Base-by-base conservation (phyloP, 1,140 invertebrate genomes). In the Calephelis nemesis region DNA sequence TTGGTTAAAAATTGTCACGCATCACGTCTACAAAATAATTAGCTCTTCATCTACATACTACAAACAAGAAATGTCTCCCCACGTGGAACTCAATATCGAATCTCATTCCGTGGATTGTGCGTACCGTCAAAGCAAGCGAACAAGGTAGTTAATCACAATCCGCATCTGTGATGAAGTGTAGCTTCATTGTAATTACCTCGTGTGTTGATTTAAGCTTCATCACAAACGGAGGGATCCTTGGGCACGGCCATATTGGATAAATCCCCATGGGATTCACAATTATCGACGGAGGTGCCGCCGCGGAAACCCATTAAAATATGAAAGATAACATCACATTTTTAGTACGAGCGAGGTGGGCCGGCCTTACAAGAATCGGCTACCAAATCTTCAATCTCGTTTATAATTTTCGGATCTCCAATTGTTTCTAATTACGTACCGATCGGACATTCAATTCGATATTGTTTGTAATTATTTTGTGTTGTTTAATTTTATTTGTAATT, bases 181-280 rank as follows among this genome's bases (percentile, higher is more conserved):
- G 74, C 76, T 80, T 75, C 77, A 81, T 83, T 85, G 85, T 90
- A 90, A 90, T 90, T 88, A 84, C 83, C 83, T 88, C 76, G 85
- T 83, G 79, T 88, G 86, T 88, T 87, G 85, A 85, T 88, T 88
- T 88, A 88, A 90, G 85, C 84, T 84, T 87, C 84, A 90, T 87
- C 85, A 82, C 75, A 72, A 75, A 64, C 69, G 74, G 15, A 54
- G 50, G 50, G 50, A 10, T 30, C 74, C 73, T 73, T 69, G 74
- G 70, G 71, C 73, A 70, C 70, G 69, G 69, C 70, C 73, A 81
- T 86, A 83, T 85, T 81, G 80, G 81, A 84, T 86, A 86, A 84
- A 85, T 87, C 84, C 76, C 78, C 77, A 63, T 74, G 79, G 83
- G 77, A 85, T 88, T 76, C 81, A 84, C 83, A 87, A 87, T 87